These are phyloP conservation scores for Thymelicus sylvestris DNA, from an alignment of 2,888 invertebrate species.

Conservation along the genomic window DNA sequence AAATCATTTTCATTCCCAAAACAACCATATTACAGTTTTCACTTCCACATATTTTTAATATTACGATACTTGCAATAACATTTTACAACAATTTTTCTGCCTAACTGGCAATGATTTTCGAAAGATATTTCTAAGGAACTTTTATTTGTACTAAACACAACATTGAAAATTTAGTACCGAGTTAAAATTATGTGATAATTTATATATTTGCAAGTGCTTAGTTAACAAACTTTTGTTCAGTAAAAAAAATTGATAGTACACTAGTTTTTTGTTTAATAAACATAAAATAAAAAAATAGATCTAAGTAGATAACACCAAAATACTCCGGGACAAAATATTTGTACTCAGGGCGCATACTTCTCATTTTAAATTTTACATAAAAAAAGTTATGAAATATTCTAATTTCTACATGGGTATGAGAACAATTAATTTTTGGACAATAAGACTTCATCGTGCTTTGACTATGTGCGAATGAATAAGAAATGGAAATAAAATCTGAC, in stretches of 20 bases:
- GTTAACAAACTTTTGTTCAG: background rate
- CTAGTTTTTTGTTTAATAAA: background rate
- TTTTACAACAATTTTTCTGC: constrained; percentile 32
- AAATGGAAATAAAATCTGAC: too few relatives aligned
- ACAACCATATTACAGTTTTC: constrained; percentile 7
- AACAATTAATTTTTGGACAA: too few relatives aligned
- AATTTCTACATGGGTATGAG: too few relatives aligned
- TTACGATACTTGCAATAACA: constrained; percentile 16
- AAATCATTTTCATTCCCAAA: constrained; percentile 7
- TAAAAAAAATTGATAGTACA: background rate
- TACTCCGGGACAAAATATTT: constrained; percentile 1
- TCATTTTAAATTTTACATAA: background rate
- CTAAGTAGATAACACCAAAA: background rate
- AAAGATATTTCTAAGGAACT: constrained; percentile 33
- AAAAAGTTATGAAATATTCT: background rate
- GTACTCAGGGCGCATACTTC: constrained; percentile 6
- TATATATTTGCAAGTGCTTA: background rate
- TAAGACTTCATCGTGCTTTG: too few relatives aligned
- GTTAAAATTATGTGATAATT: constrained; percentile 5
- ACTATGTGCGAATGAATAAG: too few relatives aligned
- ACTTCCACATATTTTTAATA: constrained; percentile 3
- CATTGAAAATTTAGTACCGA: constrained; percentile 21
- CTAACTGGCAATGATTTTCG: constrained; percentile 18
- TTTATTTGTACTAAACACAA: constrained; percentile 36
- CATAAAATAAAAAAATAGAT: background rate